A percentile compares a stretch with the other conserved stretches of the same genome.
Evolutionary conservation across 2,888 invertebrate genomes (phyloP).

Genomic region (Stenchaetothrips biformis): DNA sequence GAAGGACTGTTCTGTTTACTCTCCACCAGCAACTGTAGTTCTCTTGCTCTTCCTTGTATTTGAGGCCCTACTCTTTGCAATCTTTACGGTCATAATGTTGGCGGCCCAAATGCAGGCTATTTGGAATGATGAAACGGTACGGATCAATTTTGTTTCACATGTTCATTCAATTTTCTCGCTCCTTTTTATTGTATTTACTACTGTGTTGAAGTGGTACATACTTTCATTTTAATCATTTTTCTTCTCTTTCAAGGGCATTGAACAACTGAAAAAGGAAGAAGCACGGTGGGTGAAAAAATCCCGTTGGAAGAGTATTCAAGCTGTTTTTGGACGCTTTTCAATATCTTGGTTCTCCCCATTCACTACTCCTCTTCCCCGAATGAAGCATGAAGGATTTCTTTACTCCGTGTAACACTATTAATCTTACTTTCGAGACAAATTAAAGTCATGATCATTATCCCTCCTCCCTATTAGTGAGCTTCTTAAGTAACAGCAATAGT

Average conservation of each 20-base stretch:
- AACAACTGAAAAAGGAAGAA: conserved; percentile 93
- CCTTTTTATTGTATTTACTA: conserved; percentile 15
- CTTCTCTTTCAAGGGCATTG: conserved; percentile 72
- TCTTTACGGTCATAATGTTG: conserved; percentile 97
- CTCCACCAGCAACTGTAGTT: conserved; percentile 93
- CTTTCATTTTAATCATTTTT: background rate
- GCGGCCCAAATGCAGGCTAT: conserved; percentile 95
- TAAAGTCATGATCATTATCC: background rate
- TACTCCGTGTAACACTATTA: conserved; percentile 66
- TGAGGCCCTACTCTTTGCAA: conserved; percentile 92
- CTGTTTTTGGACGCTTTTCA: conserved; percentile 95
- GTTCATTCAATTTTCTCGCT: conserved; percentile 40
- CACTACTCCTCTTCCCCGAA: conserved; percentile 72
- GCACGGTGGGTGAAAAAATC: conserved; percentile 89
- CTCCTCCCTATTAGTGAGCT: background rate
- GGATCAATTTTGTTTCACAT: too few relatives aligned
- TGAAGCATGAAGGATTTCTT: conserved; percentile 72
- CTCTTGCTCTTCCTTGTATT: conserved; percentile 85
- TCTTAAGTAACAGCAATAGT: background rate
- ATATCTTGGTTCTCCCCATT: conserved; percentile 94
- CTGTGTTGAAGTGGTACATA: conserved; percentile 4
- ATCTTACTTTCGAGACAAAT: conserved; percentile 35
- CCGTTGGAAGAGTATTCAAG: conserved; percentile 90
- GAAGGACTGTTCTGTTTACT: conserved; percentile 88
- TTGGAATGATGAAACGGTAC: conserved; percentile 95